Evolutionary conservation across 1,140 invertebrate genomes (phyloP).

Genomic region (Dysdera silvatica): DNA sequence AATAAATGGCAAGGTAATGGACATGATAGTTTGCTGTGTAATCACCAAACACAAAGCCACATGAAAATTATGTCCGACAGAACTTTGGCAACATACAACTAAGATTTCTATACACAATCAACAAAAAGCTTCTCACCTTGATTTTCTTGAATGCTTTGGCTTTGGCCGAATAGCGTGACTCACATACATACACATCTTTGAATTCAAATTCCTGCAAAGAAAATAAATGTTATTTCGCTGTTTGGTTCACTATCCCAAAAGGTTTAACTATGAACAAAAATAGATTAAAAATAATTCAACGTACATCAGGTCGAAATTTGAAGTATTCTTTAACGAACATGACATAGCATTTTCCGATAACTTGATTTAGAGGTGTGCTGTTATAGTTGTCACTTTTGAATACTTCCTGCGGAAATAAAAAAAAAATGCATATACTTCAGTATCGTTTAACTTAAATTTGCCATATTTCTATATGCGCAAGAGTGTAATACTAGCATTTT

Average conservation of each 20-base stretch:
- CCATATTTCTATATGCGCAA: too few species aligned
- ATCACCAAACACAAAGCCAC: too few species aligned
- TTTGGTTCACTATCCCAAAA: neutral
- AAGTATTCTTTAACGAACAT: constrained; percentile 94
- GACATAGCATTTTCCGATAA: constrained; percentile 86
- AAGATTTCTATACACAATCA: too few species aligned
- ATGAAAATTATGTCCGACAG: too few species aligned
- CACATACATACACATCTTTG: constrained; percentile 95
- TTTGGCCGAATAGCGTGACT: constrained; percentile 82
- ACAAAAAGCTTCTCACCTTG: constrained; percentile 56
- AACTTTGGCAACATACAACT: too few species aligned
- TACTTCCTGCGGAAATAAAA: constrained; percentile 61
- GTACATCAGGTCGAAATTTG: constrained; percentile 67
- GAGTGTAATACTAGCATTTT: too few species aligned
- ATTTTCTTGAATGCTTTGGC: constrained; percentile 87
- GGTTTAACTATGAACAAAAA: neutral
- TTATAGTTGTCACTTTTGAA: constrained; percentile 87
- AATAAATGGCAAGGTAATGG: neutral
- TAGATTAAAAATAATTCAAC: constrained; percentile 3
- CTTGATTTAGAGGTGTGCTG: constrained; percentile 72
- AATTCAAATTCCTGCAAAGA: constrained; percentile 60
- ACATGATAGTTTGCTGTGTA: too few species aligned
- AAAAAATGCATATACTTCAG: too few species aligned
- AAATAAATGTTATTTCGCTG: neutral
- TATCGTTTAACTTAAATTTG: too few species aligned